These are phyloP conservation scores for Poeciliopsis turrubarensis DNA, from an alignment of 2,113 vertebrate genomes.

Conservation along the genomic window DNA sequence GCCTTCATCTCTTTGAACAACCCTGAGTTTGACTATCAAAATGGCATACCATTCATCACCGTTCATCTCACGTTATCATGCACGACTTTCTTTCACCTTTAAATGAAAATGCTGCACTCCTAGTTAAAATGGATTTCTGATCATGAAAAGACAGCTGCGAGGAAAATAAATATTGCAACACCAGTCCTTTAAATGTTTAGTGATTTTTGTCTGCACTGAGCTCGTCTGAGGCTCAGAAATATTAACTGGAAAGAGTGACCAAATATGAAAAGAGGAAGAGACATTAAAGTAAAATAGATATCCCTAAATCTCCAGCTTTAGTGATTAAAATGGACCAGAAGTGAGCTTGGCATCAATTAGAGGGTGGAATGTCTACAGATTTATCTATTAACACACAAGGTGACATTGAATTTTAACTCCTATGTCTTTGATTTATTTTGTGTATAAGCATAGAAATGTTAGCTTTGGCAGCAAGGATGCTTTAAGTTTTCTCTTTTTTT, in stretches of 20 bases:
- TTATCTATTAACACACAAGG: constrained; percentile 38
- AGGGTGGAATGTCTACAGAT: constrained; percentile 34
- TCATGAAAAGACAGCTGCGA: constrained; percentile 7
- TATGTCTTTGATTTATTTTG: background rate
- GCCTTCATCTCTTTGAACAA: background rate
- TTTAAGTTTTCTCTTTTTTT: too few species aligned
- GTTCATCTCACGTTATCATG: background rate
- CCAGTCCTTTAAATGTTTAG: background rate
- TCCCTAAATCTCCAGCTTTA: constrained; percentile 11
- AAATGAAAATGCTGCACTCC: background rate
- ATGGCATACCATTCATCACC: background rate
- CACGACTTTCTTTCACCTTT: background rate
- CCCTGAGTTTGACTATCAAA: background rate
- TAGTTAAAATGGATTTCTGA: constrained; percentile 13
- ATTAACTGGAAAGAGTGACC: constrained; percentile 27
- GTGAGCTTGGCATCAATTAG: constrained; percentile 46
- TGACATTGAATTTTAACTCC: constrained; percentile 22
- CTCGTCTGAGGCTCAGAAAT: constrained; percentile 24
- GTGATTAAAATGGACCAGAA: constrained; percentile 25
- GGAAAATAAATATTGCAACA: constrained; percentile 7
- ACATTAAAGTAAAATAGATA: constrained; percentile 18
- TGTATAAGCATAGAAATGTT: background rate
- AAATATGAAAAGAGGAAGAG: constrained; percentile 1
- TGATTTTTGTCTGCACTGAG: constrained; percentile 24
- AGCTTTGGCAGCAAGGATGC: too few species aligned